These are phyloP conservation scores for Morelia viridis DNA, from an alignment of 2,797 vertebrate species.

Conservation along the genomic window DNA sequence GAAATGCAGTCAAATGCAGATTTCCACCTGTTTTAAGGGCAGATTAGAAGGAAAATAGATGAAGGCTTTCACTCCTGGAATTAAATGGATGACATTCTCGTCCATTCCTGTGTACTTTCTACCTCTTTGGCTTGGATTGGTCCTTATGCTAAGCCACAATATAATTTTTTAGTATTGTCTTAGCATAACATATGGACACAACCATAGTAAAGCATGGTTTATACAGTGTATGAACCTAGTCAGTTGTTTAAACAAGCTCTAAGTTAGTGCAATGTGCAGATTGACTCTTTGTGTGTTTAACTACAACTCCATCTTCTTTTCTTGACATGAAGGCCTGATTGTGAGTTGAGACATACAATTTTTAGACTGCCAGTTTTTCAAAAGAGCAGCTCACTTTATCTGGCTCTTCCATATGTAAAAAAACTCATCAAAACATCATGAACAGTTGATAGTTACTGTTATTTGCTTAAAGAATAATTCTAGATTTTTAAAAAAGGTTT, in stretches of 20 bases:
- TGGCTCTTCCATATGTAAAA: slow-evolving; percentile 34
- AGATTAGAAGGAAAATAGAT: background rate
- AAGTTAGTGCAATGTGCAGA: background rate
- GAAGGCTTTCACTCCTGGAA: background rate
- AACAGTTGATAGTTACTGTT: slow-evolving; percentile 5
- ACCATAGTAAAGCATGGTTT: background rate
- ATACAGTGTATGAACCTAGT: background rate
- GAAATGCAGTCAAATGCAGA: background rate
- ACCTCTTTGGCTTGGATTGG: background rate
- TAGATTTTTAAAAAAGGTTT: slow-evolving; percentile 41
- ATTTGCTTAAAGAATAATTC: slow-evolving; percentile 32
- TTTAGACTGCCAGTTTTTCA: slow-evolving; percentile 34
- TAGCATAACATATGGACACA: background rate
- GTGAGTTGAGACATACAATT: slow-evolving; percentile 20
- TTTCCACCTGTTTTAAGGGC: background rate
- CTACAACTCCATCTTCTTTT: background rate
- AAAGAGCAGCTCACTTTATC: slow-evolving; percentile 51
- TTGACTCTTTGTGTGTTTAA: slow-evolving; percentile 1
- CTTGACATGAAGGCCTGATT: slow-evolving; percentile 4
- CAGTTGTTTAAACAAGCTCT: no score
- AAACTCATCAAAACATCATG: slow-evolving; percentile 31
- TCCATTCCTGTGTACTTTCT: background rate
- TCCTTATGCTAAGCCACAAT: background rate
- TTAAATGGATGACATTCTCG: background rate
- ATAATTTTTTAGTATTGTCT: background rate